Evolutionary conservation across 2,797 vertebrate genomes (phyloP), one percentile per base, ranked within the genome.

Genomic region (Manis crassicaudata): DNA sequence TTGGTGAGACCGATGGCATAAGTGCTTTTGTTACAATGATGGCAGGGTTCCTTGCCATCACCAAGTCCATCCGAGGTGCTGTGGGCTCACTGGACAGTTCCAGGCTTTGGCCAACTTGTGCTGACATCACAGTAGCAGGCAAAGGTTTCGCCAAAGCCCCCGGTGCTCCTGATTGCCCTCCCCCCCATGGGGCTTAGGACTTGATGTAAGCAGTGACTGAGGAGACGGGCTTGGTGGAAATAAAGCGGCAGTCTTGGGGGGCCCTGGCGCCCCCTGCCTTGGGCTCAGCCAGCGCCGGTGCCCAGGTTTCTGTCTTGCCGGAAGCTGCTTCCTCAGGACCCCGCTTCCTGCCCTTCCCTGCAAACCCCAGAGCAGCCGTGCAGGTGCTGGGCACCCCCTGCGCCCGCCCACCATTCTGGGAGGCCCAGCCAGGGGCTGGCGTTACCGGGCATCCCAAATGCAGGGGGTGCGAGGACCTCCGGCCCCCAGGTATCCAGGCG

Each of bases 231-330:
- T 0, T 20, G 58, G 60, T 18, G 25, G 88, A 6, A 23, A 1
- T 23, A 9, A 3, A 14, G 58, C 8, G 1, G 2, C 29, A 0
- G 14, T 14, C 79, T 18, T 20, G 65, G 4, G 20, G 58, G 60
- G 4, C 40, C 73, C 80, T 0, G 14, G 37, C 27, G 1, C 5
- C 3, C 0, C 16, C 16, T 1, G 18, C 2, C 3, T 9, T 40
- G 40, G 37, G 5, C 14, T 0, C 3, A 25, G 16, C 13, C 60
- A 21, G 18, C 14, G 11, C 46, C 2, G 10, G 10, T 12, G 10
- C 46, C 46, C n/a, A 7, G 67, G 8, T 52, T 13, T 11, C 17
- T 0, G 1, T 50, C 56, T 35, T 21, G 3, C 50, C 21, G 8
- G 11, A 32, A 10, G 12, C 2, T 1, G 21, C 25, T 14, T 4